These are phyloP conservation scores for Poecile montanus DNA, from an alignment of 2,797 vertebrate species.

Conservation along the genomic window DNA sequence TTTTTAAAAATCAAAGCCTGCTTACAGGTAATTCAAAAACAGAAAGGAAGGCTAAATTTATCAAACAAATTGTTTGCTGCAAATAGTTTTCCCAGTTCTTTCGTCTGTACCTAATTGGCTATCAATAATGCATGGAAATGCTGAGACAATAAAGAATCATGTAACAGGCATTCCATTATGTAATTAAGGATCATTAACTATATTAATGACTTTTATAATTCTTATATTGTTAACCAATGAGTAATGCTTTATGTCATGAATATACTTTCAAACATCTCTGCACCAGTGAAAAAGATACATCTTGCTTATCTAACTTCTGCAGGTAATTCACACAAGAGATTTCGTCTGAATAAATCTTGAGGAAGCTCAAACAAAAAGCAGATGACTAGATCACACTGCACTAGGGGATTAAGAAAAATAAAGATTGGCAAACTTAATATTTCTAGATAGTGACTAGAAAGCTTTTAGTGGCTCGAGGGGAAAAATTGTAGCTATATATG, in stretches of 20 bases:
- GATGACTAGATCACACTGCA: slow-evolving; percentile 15
- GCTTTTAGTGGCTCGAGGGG: neutral
- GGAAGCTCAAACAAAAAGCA: slow-evolving; percentile 20
- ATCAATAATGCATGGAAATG: slow-evolving; percentile 68
- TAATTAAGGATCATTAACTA: slow-evolving; percentile 71
- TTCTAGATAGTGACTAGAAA: slow-evolving; percentile 19
- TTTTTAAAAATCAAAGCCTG: slow-evolving; percentile 46
- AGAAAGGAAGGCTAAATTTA: slow-evolving; percentile 41
- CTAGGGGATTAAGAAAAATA: slow-evolving; percentile 28
- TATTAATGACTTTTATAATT: slow-evolving; percentile 69
- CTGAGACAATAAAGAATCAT: slow-evolving; percentile 62
- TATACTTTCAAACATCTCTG: slow-evolving; percentile 30
- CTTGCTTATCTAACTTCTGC: slow-evolving; percentile 19
- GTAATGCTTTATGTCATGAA: slow-evolving; percentile 32
- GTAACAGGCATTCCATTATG: slow-evolving; percentile 62
- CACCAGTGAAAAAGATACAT: neutral
- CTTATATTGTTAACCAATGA: slow-evolving; percentile 56
- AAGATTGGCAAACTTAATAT: slow-evolving; percentile 15
- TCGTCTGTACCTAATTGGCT: slow-evolving; percentile 62
- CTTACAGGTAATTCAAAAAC: slow-evolving; percentile 38
- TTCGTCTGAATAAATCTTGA: slow-evolving; percentile 36
- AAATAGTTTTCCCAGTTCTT: slow-evolving; percentile 51
- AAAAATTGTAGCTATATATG: neutral
- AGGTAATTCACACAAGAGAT: slow-evolving; percentile 17
- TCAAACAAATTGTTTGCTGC: slow-evolving; percentile 66